Base-by-base conservation (phyloP, 2,113 vertebrate genomes). In the Triplophysa tibetana region DNA sequence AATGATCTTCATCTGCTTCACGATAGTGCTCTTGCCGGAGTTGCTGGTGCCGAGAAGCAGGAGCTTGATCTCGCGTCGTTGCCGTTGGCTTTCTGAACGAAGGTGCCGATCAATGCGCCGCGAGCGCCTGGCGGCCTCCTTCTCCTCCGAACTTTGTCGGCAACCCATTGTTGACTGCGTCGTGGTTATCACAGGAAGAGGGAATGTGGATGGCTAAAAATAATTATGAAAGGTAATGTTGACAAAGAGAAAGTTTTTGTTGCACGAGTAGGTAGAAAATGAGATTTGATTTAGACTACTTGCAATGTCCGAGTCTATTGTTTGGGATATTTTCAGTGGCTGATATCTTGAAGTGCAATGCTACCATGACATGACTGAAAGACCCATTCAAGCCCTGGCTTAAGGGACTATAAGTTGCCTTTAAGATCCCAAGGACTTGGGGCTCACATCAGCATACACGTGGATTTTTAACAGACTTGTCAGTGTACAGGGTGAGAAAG, bases 1-100 rank as follows among this genome's bases (percentile, higher is more conserved):
- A 83, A 99, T 99, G 84, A 99, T 99, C 89, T 99, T 99, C 98
- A 99, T 99, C 90, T 99, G 98, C 87, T 99, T 99, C 79, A 99
- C 98, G 0, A 99, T 98, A 83, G 98, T 99, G 81, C 98, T 99
- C 90, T 99, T 99, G 84, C 98, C 98, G 0, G 98, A 99, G 90
- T 99, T 99, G 93, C 98, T 99, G 88, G 98, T 99, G 65, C 98
- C 98, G 64, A 99, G 92, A 80, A 99, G 93, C 56, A 99, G 91
- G 13, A 99, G 95, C 85, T 99, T 99, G 80, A 99, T 99, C 90
- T 99, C 98, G 0, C 98, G 95, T 29, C 98, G 93, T 83, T 99
- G 98, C 68, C 98, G 93, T 88, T 99, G 98, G 62, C 98, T 99
- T 87, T 99, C 98, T 0, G 98, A 99, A 90, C 97, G 97, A 92